These are phyloP conservation scores for Pelosia muscerda DNA, from an alignment of 2,888 invertebrate genomes.

Conservation along the genomic window DNA sequence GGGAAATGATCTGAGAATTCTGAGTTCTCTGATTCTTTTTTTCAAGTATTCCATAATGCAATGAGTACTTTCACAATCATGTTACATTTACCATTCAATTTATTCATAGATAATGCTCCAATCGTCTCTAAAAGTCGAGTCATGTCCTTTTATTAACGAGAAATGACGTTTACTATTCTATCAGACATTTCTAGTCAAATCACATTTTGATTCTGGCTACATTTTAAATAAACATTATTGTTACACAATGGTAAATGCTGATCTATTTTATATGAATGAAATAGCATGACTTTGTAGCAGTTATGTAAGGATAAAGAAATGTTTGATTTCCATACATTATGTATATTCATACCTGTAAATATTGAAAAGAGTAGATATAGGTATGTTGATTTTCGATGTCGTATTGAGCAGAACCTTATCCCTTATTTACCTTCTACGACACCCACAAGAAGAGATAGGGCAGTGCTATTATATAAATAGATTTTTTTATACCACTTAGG, in stretches of 20 bases:
- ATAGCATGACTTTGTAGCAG: neutral
- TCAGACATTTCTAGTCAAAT: slow-evolving; percentile 1
- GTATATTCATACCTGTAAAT: too few species aligned
- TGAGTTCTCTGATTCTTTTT: too few species aligned
- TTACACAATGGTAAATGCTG: slow-evolving; percentile 2
- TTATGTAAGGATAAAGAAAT: neutral
- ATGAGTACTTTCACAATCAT: neutral
- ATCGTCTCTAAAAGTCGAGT: neutral
- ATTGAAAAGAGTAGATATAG: too few species aligned
- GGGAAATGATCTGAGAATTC: neutral
- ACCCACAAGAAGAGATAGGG: too few species aligned
- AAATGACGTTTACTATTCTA: neutral
- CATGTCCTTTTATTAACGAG: neutral
- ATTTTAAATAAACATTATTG: slow-evolving; percentile 4
- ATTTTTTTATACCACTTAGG: too few species aligned
- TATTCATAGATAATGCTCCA: neutral
- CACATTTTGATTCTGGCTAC: neutral
- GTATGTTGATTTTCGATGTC: too few species aligned
- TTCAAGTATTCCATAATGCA: too few species aligned
- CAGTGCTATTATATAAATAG: too few species aligned
- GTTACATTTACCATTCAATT: neutral
- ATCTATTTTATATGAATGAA: neutral
- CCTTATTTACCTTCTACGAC: too few species aligned
- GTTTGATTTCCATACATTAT: neutral
- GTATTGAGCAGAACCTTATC: too few species aligned